Base-by-base conservation (phyloP, 2,113 vertebrate genomes). In the Notothenia rossii region DNA sequence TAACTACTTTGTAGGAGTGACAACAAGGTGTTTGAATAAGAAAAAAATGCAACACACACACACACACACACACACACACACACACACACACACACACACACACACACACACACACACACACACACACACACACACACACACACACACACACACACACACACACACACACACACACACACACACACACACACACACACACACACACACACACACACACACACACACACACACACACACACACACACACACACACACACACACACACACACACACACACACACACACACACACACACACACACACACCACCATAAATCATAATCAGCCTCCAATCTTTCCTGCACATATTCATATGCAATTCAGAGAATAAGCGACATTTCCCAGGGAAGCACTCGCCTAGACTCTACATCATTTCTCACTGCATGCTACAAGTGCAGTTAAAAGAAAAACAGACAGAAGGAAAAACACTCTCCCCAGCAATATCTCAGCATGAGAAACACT, bases 221-320 rank as follows among this genome's bases (percentile, higher is more conserved):
- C 22, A 22, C 22, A 22, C 22, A 22, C 22, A 22, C 22, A 22
- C 22, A 22, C 1, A 22, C 22, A 22, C 22, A 22, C 22, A 22
- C 22, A 22, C 22, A 22, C 22, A 22, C 22, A 22, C 22, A 22
- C 22, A 22, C 1, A 22, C 22, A 22, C 22, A 22, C 22, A 22
- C 22, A 22, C 22, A 22, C 22, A 22, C 22, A 22, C 22, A 22
- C 22, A 22, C 1, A 22, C 22, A 22, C 22, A 22, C 22, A 22
- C 22, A 22, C 22, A 22, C 22, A 22, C 22, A 22, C 22, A 1
- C 22, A 22, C 22, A 22, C 22, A 22, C 22, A 1, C 60, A 64
- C 64, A 82, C 61, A 36, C 72, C 61, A 69, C 78, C 83, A 89
- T 90, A 84, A 89, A 91, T 92, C 90, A 87, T 75, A 63, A 83